Base-by-base conservation (phyloP, 53 echinoderm and acorn worm genomes). In the Apostichopus leukothele region DNA sequence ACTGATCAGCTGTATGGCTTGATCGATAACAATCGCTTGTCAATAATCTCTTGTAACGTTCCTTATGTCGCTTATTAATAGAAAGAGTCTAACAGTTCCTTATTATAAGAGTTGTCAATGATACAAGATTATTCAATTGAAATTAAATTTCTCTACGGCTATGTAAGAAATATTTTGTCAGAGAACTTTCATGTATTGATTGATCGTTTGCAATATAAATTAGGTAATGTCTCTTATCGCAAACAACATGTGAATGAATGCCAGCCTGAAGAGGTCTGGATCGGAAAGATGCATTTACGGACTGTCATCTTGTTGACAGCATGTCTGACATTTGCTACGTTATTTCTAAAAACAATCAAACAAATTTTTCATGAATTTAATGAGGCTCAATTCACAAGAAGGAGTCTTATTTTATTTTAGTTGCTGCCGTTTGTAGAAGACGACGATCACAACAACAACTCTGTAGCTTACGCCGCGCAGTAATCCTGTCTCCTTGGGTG, bases 171-270 rank as follows among this genome's bases (percentile, higher is more conserved):
- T n/a, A 19, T 71, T 16, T 71, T 71, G 71, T 21, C 71, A n/a
- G 18, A 18, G 20, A 18, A 71, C 18, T 16, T 14, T 71, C 18
- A 0, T 21, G 20, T n/a, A 5, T n/a, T 13, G 14, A 71, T 71
- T n/a, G 71, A 71, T 71, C 71, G 18, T 19, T 71, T 71, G 71
- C 71, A 71, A 71, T 71, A 71, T n/a, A 18, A 71, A 71, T 71
- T 18, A 14, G 71, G 18, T 71, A 71, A 71, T 19, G 20, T 71
- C 71, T 71, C 18, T 71, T 71, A 6, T n/a, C 39, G 39, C 71
- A 21, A 71, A 71, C 71, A 16, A 71, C 71, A 71, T 71, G 71
- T 71, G 71, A 71, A 19, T 71, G 71, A 71, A 71, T 71, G 71
- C 71, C n/a, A 71, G 71, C 71, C 71, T 19, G 20, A n/a, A 71